These are phyloP conservation scores for Heliconius hermathena DNA, from an alignment of 1,140 invertebrate species.

Conservation along the genomic window DNA sequence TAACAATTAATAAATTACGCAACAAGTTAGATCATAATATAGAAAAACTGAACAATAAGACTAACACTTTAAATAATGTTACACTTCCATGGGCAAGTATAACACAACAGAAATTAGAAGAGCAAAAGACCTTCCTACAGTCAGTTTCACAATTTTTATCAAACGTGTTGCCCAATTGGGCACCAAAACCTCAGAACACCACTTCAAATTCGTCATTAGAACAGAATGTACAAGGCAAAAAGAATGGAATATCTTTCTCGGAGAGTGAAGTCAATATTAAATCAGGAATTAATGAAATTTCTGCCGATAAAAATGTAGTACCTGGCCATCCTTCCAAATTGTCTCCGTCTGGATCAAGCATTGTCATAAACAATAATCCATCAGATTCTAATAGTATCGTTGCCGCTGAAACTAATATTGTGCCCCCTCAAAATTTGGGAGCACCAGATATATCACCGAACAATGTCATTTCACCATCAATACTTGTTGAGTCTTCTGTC, in stretches of 20 bases:
- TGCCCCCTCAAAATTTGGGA: background rate
- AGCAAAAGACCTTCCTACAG: conserved; percentile 58
- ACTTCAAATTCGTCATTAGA: background rate
- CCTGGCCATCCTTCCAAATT: background rate
- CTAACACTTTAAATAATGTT: conserved; percentile 53
- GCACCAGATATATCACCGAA: background rate
- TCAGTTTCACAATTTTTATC: conserved; percentile 55
- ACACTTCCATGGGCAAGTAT: conserved; percentile 50
- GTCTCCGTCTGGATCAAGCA: background rate
- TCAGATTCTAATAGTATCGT: background rate
- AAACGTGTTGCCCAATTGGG: conserved; percentile 57
- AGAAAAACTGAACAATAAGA: conserved; percentile 63
- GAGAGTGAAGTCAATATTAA: background rate
- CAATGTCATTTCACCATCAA: background rate
- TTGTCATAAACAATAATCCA: background rate
- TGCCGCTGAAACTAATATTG: background rate
- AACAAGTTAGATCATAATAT: conserved; percentile 55
- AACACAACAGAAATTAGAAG: conserved; percentile 52
- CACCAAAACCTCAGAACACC: conserved; percentile 36
- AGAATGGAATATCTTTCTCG: background rate
- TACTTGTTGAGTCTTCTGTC: background rate
- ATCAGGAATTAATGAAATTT: background rate
- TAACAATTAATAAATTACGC: conserved; percentile 55
- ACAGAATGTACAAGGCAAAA: background rate
- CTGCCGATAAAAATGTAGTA: background rate